Percentiles rank a stretch among this genome's conserved stretches.
Conservation (phyloP, 1,140 invertebrate species). For the Pogonognathellus flavescens region DNA sequence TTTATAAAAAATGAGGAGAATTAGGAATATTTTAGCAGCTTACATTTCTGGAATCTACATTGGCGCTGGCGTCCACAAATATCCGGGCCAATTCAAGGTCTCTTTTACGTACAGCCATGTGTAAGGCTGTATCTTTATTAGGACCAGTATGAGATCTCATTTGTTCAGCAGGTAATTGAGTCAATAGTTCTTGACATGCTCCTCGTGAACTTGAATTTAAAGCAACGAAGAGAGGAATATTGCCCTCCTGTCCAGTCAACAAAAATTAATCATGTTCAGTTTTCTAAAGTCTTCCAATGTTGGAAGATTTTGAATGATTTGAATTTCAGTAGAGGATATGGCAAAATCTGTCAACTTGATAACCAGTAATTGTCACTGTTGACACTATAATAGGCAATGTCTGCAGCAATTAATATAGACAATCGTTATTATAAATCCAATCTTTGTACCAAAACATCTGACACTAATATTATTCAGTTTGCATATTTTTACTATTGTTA, state of each 20-base stretch:
- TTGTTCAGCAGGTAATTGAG: slow-evolving; percentile 79
- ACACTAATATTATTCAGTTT: too few species aligned
- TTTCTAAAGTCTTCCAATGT: too few species aligned
- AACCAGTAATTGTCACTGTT: too few species aligned
- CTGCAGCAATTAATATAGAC: too few species aligned
- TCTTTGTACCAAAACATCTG: too few species aligned
- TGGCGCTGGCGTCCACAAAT: slow-evolving; percentile 91
- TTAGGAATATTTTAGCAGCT: slow-evolving; percentile 68
- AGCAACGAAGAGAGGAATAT: slow-evolving; percentile 91
- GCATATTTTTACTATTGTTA: too few species aligned
- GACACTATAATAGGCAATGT: too few species aligned
- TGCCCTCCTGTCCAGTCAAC: slow-evolving; percentile 80
- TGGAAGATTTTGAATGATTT: too few species aligned
- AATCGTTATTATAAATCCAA: too few species aligned
- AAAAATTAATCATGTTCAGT: not conserved
- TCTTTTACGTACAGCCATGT: slow-evolving; percentile 87
- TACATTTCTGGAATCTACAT: slow-evolving; percentile 90
- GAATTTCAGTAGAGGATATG: too few species aligned
- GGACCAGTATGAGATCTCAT: slow-evolving; percentile 82
- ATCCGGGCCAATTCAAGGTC: slow-evolving; percentile 95
- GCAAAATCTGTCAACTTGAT: too few species aligned
- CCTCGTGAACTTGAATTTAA: slow-evolving; percentile 93
- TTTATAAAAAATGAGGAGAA: too few species aligned
- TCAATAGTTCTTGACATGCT: slow-evolving; percentile 90
- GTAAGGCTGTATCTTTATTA: slow-evolving; percentile 84